Conservation (phyloP, 2,113 vertebrate species). For the Procavia capensis region DNA sequence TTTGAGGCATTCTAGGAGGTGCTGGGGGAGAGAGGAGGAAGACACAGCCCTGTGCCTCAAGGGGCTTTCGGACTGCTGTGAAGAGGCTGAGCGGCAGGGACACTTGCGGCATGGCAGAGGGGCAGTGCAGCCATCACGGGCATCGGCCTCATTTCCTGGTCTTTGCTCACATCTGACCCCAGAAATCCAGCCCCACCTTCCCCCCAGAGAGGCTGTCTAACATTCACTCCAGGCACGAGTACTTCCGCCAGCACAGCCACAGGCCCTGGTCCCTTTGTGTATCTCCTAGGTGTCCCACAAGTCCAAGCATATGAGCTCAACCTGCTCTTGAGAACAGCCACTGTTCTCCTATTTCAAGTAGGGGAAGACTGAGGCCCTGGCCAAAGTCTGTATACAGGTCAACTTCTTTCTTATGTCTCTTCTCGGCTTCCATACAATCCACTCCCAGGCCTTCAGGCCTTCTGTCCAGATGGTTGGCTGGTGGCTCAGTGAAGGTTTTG, state of each 20-base stretch:
- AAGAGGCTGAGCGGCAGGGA: rapidly evolving
- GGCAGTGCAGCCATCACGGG: not conserved
- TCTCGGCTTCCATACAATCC: rapidly evolving
- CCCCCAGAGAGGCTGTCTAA: rapidly evolving
- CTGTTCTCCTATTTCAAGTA: not conserved
- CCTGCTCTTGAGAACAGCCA: not conserved
- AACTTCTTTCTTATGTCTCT: not conserved
- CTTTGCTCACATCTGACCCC: no score
- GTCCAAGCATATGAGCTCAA: no score
- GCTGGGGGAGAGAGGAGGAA: no score
- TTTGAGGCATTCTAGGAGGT: not conserved
- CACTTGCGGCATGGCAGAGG: not conserved
- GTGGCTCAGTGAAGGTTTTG: not conserved
- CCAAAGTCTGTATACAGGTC: rapidly evolving
- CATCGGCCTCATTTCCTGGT: not conserved
- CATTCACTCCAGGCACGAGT: rapidly evolving
- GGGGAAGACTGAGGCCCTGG: not conserved
- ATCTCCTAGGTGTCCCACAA: no score
- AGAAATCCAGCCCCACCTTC: not conserved
- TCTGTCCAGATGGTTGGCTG: rapidly evolving
- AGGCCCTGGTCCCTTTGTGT: rapidly evolving
- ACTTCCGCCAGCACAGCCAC: not conserved
- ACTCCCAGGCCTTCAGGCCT: not conserved
- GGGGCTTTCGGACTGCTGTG: rapidly evolving
- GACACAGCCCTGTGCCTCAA: rapidly evolving